Evolutionary conservation across 35 echinoderm and acorn worm species (phyloP).

Genomic region (Strongylocentrotus purpuratus): DNA sequence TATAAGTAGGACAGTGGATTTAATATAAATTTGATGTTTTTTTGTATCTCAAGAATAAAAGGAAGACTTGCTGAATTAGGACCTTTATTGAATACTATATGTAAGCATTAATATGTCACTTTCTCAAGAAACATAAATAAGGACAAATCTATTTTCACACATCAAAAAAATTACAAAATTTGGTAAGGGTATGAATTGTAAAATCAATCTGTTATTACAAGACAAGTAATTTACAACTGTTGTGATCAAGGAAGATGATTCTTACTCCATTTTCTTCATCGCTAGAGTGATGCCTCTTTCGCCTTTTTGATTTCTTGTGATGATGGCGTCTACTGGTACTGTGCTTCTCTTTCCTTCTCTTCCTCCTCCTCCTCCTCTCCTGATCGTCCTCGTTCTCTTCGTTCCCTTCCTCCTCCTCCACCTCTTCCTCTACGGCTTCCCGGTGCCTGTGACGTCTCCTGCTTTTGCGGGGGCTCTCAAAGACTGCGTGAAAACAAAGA

Average conservation of each 20-base stretch:
- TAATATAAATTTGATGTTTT: too few relatives aligned
- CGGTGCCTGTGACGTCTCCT: background rate
- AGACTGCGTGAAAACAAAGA: background rate
- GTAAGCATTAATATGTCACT: background rate
- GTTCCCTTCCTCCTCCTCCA: constrained; percentile 45
- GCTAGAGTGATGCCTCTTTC: constrained; percentile 34
- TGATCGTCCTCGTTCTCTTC: constrained; percentile 25
- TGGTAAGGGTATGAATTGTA: too few relatives aligned
- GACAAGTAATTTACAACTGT: background rate
- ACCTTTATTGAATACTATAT: background rate
- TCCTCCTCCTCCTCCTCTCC: constrained; percentile 34
- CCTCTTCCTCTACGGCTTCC: constrained; percentile 21
- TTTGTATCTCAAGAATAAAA: too few relatives aligned
- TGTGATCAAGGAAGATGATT: background rate
- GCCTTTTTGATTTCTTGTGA: constrained; percentile 33
- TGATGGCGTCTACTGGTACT: background rate
- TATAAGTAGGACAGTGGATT: too few relatives aligned
- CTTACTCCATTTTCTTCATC: constrained; percentile 33
- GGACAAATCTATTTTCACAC: background rate
- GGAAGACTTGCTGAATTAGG: background rate
- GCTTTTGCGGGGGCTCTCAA: constrained; percentile 21
- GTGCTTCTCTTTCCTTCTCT: constrained; percentile 49
- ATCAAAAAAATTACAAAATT: too few relatives aligned
- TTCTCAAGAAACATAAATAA: background rate
- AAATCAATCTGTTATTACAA: too few relatives aligned